Base-by-base conservation (phyloP, 2,797 vertebrate species). In the Ctenosaura bakeri region DNA sequence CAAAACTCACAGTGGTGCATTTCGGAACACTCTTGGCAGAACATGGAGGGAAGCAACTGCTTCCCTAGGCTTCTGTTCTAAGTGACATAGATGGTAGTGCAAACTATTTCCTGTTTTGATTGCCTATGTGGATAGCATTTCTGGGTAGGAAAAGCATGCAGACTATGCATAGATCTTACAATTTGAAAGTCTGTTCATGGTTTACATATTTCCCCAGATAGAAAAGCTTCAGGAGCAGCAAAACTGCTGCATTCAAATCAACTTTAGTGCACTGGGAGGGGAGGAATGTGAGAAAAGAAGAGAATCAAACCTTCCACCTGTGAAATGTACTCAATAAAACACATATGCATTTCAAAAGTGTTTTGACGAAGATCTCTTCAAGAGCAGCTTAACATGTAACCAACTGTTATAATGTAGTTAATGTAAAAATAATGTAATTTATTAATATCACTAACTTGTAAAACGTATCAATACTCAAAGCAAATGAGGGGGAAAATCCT, bases 341-440 rank as follows among this genome's bases (percentile, higher is more conserved):
- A 24, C 10, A 52, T 54, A 73, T 85, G 16, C n/a, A 22, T 22
- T 13, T 66, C 8, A 59, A 10, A 22, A 64, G 26, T 29, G 13
- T 76, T 86, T 42, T 74, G 22, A 76, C n/a, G 46, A 86, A 77
- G 59, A 42, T 77, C 59, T 86, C 50, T 87, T 66, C 59, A 87
- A 87, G 20, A 50, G 6, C 26, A 87, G 56, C 7, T 24, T 24
- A 66, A 38, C 4, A 62, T 24, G 35, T 18, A 62, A 78, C 16
- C 14, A 6, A 54, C 20, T 87, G 54, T 29, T 46, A 35, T 32
- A 74, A 74, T 35, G 38, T 42, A 87, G 79, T 71, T 73, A n/a
- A 26, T 82, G 52, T 18, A 82, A 82, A 22, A 18, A 56, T 52
- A 50, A 87, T 46, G 29, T 64, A 82, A 56, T 29, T 38, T 59